phyloP scores from a whole-genome alignment of 2,113 vertebrate genomes.

The Bos taurus region ARS-UCD2.0 NC_037355.1:12225501-12226000 shows the following conservation, averaged over 20 bases:
- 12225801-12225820: neutral
- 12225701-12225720: neutral
- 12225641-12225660: neutral
- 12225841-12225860: neutral
- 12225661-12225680: neutral
- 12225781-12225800: neutral
- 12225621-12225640: neutral
- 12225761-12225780: too few relatives aligned
- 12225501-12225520: neutral
- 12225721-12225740: neutral
- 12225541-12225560: neutral
- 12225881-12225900: neutral
- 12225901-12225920: neutral
- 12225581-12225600: neutral
- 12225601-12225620: neutral
- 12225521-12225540: neutral
- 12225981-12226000: accelerated
- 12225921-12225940: neutral
- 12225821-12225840: neutral
- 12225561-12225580: neutral
- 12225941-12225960: neutral
- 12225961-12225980: neutral
- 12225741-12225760: neutral
- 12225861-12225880: neutral
- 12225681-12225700: neutral